Percentiles rank a stretch among this genome's conserved stretches.
phyloP scores from a whole-genome alignment of 2,888 invertebrate species.

The Dastarcus helophoroides region DNA sequence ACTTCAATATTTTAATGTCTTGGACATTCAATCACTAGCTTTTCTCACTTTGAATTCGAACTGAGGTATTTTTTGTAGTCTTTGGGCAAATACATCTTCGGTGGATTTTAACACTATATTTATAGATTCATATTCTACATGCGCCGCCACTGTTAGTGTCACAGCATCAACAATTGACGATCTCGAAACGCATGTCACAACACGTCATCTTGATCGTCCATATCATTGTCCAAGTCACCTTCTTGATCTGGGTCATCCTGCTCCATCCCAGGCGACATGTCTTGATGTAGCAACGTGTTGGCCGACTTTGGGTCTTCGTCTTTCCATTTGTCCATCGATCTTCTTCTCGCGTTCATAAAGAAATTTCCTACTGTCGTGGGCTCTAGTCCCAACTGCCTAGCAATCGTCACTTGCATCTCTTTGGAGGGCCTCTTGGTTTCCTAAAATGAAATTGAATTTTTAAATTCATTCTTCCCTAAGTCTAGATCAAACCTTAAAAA shows the following conservation, averaged over 20 bases:
- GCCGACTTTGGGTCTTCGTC: constrained; percentile 71
- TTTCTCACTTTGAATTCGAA: too few species aligned
- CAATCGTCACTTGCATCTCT: constrained; percentile 99
- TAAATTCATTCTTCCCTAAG: background rate
- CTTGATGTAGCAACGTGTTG: constrained; percentile 34
- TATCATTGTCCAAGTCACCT: constrained; percentile 41
- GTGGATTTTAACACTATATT: constrained; percentile 26
- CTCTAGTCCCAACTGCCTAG: constrained; percentile 89
- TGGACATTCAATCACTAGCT: too few species aligned
- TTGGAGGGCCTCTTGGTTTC: constrained; percentile 99
- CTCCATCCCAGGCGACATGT: constrained; percentile 37
- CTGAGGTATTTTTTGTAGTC: too few species aligned
- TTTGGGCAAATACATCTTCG: constrained; percentile 10
- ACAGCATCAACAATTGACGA: constrained; percentile 39
- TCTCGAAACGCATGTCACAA: constrained; percentile 42
- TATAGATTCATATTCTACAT: constrained; percentile 22
- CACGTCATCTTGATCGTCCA: constrained; percentile 47
- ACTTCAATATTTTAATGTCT: too few species aligned
- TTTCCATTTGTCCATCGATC: constrained; percentile 97
- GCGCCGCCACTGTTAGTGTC: constrained; percentile 30
- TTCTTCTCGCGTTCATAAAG: constrained; percentile 99
- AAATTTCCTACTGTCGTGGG: constrained; percentile 98
- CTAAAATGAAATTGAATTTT: constrained; percentile 40
- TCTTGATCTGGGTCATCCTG: constrained; percentile 37
- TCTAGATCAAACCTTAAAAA: constrained; percentile 76